These are phyloP conservation scores for Tapirus indicus DNA, from an alignment of 2,797 vertebrate genomes.

Conservation along the genomic window DNA sequence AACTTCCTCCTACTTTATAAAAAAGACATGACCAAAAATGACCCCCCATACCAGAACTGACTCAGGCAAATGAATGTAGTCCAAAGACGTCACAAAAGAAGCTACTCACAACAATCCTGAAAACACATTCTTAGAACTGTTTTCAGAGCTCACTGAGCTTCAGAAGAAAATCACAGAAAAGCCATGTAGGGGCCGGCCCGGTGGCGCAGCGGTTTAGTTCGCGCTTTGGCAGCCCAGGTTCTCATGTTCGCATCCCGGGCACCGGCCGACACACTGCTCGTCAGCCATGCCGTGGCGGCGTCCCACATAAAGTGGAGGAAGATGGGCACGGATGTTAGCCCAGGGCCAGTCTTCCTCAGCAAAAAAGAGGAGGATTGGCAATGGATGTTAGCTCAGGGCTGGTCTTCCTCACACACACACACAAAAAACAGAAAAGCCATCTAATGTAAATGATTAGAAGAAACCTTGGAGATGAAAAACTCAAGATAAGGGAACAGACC, in stretches of 20 bases:
- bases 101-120: background rate
- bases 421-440: background rate
- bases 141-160: background rate
- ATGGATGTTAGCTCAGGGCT: too few species aligned
- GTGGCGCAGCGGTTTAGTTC: too few species aligned
- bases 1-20: background rate
- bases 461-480: background rate
- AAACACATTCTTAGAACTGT: background rate
- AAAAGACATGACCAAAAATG: background rate
- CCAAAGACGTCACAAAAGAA: constrained; percentile 24
- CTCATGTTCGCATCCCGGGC: too few species aligned
- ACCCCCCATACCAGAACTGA: background rate
- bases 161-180: constrained; percentile 24
- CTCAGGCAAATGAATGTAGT: background rate
- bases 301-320: too few species aligned
- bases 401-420: too few species aligned
- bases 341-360: too few species aligned
- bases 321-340: too few species aligned
- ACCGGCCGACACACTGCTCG: too few species aligned
- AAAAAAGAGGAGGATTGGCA: too few species aligned
- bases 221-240: too few species aligned
- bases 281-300: too few species aligned
- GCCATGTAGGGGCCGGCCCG: too few species aligned
- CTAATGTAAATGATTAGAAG: background rate
- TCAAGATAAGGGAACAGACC: background rate